These are phyloP conservation scores for Polydrusus cervinus DNA, from an alignment of 2,888 invertebrate genomes.

Conservation along the genomic window DNA sequence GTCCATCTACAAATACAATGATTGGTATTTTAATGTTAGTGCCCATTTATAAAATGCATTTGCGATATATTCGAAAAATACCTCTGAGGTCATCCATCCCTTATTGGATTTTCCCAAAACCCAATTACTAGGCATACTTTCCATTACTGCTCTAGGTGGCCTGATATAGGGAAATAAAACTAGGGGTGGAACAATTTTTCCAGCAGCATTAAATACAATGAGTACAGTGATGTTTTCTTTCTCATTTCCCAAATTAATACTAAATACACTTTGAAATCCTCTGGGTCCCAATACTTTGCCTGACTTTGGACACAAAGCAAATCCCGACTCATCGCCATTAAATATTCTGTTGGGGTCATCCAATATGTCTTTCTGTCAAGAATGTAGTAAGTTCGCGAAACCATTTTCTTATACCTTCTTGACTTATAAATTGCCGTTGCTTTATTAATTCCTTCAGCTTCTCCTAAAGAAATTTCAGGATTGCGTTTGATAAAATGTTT, in stretches of 20 bases:
- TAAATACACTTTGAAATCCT: conserved; percentile 30
- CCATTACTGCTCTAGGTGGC: conserved; percentile 42
- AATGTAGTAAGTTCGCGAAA: conserved; percentile 34
- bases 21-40: no score
- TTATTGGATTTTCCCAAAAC: no score
- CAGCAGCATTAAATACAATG: conserved; percentile 45
- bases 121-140: conserved; percentile 46
- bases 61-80: no score
- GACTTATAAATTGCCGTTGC: conserved; percentile 37
- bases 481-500: no score
- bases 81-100: no score
- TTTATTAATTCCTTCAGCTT: no score
- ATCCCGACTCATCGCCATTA: conserved; percentile 65
- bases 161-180: conserved; percentile 50
- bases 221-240: conserved; percentile 54
- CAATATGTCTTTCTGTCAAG: conserved; percentile 30
- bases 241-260: conserved; percentile 39
- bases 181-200: conserved; percentile 38
- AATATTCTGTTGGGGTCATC: conserved; percentile 59
- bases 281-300: conserved; percentile 52
- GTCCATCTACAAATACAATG: no score
- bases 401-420: conserved; percentile 36
- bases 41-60: no score
- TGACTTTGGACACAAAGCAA: conserved; percentile 60
- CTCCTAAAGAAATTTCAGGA: no score